phyloP scores from a whole-genome alignment of 2,113 vertebrate genomes.

The Mustela lutreola region DNA sequence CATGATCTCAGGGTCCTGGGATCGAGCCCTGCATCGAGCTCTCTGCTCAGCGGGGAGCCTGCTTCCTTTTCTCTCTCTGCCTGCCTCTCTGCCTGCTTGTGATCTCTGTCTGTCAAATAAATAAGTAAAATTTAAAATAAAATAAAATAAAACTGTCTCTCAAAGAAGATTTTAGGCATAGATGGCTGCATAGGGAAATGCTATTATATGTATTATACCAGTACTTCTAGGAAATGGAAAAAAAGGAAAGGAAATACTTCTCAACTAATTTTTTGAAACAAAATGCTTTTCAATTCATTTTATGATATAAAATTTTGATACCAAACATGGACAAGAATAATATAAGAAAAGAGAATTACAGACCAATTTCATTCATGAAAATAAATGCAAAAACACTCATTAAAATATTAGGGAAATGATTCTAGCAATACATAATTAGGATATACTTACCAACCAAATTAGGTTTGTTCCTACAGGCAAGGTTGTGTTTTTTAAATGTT shows the following conservation, averaged over 20 bases:
- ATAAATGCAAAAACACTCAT: background rate
- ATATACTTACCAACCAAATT: background rate
- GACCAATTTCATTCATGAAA: background rate
- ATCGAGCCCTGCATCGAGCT: fast-evolving
- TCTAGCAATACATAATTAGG: background rate
- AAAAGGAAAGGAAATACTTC: background rate
- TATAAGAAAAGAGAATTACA: constrained; percentile 21
- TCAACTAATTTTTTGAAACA: constrained; percentile 19
- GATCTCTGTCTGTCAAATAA: no score
- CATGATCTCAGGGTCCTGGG: no score
- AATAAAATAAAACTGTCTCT: constrained; percentile 16
- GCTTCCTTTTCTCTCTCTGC: no score
- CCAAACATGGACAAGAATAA: background rate
- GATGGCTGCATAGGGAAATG: background rate
- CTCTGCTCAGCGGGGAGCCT: no score
- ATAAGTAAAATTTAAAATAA: no score
- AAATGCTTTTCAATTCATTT: background rate
- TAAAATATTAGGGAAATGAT: background rate
- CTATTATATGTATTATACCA: background rate
- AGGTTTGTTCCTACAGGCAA: background rate
- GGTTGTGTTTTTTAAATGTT: background rate
- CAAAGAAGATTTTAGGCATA: constrained; percentile 16
- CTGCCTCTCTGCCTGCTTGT: no score
- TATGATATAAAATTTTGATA: background rate
- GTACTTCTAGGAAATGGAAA: background rate